Percentiles rank a stretch among this genome's conserved stretches.
These are phyloP conservation scores for Microtus californicus DNA, from an alignment of 2,797 vertebrate species.

Conservation along the genomic window DNA sequence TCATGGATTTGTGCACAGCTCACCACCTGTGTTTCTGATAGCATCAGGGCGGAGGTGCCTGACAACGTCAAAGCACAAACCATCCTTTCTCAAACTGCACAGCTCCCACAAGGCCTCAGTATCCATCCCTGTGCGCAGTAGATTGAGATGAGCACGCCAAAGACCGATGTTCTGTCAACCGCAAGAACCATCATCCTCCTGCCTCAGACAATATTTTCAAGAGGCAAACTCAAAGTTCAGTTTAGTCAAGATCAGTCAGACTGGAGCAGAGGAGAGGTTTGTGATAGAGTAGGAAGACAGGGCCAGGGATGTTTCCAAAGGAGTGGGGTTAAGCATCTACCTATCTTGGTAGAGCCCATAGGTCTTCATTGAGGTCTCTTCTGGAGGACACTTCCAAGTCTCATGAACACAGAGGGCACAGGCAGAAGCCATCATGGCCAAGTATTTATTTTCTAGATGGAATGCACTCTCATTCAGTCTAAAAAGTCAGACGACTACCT, in stretches of 20 bases:
- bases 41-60: background rate
- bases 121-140: background rate
- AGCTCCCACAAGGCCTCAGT: background rate
- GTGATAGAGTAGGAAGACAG: background rate
- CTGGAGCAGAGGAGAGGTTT: background rate
- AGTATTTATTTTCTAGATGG: background rate
- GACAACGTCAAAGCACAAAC: background rate
- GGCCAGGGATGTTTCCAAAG: background rate
- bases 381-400: background rate
- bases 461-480: background rate
- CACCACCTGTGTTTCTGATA: background rate
- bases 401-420: background rate
- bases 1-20: background rate
- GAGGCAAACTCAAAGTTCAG: background rate
- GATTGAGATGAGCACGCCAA: background rate
- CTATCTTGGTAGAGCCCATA: background rate
- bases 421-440: background rate
- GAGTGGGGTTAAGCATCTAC: background rate
- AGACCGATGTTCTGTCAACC: background rate
- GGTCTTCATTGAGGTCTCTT: background rate
- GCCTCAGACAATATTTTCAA: background rate
- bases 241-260: constrained; percentile 6
- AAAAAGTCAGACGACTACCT: background rate
- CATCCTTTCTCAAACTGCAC: background rate
- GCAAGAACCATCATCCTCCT: background rate